Evolutionary conservation across 1,140 invertebrate genomes (phyloP).

Genomic region (Tetramorium simillimum): DNA sequence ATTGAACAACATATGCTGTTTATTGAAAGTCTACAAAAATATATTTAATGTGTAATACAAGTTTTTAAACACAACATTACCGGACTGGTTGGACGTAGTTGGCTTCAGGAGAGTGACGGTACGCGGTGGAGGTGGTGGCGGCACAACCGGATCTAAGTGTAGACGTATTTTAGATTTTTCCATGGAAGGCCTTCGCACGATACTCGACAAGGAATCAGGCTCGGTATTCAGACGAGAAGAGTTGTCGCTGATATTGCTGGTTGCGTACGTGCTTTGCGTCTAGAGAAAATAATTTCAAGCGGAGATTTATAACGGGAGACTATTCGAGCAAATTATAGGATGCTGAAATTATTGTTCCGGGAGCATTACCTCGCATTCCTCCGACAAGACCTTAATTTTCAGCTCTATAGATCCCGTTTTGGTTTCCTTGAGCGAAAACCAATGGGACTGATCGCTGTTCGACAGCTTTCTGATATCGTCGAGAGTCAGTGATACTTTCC

Average conservation of each 20-base stretch:
- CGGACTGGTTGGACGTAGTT: conserved; percentile 70
- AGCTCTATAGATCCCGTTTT: conserved; percentile 84
- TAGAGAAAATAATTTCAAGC: conserved; percentile 45
- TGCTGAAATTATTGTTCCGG: neutral
- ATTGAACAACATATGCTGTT: neutral
- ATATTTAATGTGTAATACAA: neutral
- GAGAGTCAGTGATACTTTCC: conserved; percentile 84
- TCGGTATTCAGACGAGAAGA: conserved; percentile 74
- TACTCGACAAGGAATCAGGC: conserved; percentile 64
- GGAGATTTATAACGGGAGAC: neutral
- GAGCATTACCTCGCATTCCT: conserved; percentile 78
- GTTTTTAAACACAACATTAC: conserved; percentile 52
- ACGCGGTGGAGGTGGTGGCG: conserved; percentile 79
- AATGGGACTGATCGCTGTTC: conserved; percentile 79
- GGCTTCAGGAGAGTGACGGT: conserved; percentile 79
- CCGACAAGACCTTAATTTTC: conserved; percentile 82
- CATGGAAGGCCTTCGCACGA: conserved; percentile 79
- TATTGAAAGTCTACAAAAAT: neutral
- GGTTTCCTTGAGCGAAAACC: conserved; percentile 81
- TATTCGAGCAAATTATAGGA: neutral
- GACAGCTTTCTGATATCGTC: conserved; percentile 85
- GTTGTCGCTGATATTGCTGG: conserved; percentile 77
- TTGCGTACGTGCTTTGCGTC: conserved; percentile 79
- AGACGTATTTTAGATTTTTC: conserved; percentile 79
- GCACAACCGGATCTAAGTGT: conserved; percentile 76